Base-by-base conservation (phyloP, 1,140 invertebrate genomes). In the Druon quercuslanigerum region DNA sequence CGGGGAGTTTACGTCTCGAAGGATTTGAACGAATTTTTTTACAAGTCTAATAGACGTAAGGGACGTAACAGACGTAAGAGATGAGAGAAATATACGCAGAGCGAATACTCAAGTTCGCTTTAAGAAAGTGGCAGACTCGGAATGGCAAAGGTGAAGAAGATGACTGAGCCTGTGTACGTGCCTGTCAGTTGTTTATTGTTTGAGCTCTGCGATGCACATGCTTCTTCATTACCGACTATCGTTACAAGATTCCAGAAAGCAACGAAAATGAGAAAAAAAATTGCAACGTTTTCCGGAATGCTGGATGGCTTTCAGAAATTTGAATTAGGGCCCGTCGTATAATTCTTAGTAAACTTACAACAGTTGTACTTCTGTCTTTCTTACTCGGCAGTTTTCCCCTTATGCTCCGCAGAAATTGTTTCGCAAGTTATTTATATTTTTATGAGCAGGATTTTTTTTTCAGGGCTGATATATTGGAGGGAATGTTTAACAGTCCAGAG, bases 11-110 rank as follows among this genome's bases (percentile, higher is more conserved):
- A 66, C 60, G 40, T 40, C 60, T 66, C 60, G 20, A 16, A 16
- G 60, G 60, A 66, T 66, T 66, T 66, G 40, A 66, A 66, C 14
- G 33, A 66, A 66, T 66, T 66, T 66, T 66, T 66, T 66, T 20
- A 33, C 25, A n/a, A 6, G 7, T 46, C 25, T 33, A 7, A 46
- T 46, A 46, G 40, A 46, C 40, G 7, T 46, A 17, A 54, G n/a
- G 8, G 52, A 54, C 52, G 60, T 40, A 57, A 56, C 6, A 56
- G 3, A 56, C 54, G 57, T 66, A 66, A n/a, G 40, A 66, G 60
- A 66, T 25, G 60, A 25, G 19, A 66, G 12, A 46, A 46, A 46
- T 66, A 33, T 40, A 66, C 40, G 60, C 60, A 14, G 5, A 40
- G 5, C 25, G 60, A 66, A 66, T 66, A 66, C 25, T 13, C 19